Evolutionary conservation across 2,113 vertebrate species (phyloP), one percentile per base, ranked within the genome.

Genomic region (Aldabrachelys gigantea): DNA sequence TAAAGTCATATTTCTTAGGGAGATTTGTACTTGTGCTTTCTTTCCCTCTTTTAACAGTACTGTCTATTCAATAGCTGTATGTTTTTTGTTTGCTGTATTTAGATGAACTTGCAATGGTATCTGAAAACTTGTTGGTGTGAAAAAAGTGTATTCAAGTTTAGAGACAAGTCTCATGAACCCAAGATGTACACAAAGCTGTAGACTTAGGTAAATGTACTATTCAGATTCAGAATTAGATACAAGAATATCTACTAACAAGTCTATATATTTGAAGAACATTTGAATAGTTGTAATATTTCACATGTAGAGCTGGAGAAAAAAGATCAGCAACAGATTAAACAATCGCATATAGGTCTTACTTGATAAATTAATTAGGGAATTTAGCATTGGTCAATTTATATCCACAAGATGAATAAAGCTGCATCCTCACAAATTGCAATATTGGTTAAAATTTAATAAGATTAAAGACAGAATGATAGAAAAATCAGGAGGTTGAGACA

Each of bases 271-370:
- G 52, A 88, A 54, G 89, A 89, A 22, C 27, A 90, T 65, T 91
- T 96, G 52, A 88, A 91, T 35, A 88, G 72, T 88, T 95, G 56
- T 50, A 93, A n/a, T 79, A 95, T 95, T 85, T 94, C 92, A 93
- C 44, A 94, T 54, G 86, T 24, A 95, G 7, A 24, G 17, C 3
- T 96, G 38, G 21, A 94, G 5, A 82, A 89, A 97, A 87, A 5
- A 17, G 76, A 96, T 76, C 12, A 88, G 16, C 49, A 72, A 88
- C 2, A 89, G 41, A 92, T 89, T 85, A 53, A 83, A 76, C 90
- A 87, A 86, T 96, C 13, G 86, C 84, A 80, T 31, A 86, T 92
- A 80, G 53, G 2, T 52, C 25, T 53, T n/a, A 24, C 85, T 89
- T 80, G 13, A 89, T 22, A 92, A 92, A 85, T 84, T 88, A 87